phyloP scores from a whole-genome alignment of 2,113 vertebrate species.

The Perccottus glenii region DNA sequence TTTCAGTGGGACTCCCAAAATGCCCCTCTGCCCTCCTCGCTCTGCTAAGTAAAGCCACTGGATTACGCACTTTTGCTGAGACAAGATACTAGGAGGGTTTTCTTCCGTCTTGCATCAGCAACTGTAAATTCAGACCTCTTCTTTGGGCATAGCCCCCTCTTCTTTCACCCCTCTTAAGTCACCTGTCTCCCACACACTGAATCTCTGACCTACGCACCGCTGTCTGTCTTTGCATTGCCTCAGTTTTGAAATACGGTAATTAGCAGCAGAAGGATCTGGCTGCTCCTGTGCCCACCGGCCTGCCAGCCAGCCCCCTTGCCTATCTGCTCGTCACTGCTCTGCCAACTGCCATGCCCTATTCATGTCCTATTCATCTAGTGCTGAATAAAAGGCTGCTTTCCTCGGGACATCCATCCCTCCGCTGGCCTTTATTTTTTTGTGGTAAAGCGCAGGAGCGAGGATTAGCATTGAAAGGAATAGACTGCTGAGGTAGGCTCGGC shows the following conservation, averaged over 20 bases:
- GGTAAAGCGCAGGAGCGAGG: slow-evolving; percentile 43
- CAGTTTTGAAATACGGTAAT: slow-evolving; percentile 64
- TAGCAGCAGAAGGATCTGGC: slow-evolving; percentile 64
- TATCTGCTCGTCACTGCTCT: slow-evolving; percentile 49
- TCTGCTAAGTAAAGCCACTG: slow-evolving; percentile 22
- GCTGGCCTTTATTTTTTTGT: slow-evolving; percentile 56
- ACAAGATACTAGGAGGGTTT: slow-evolving; percentile 36
- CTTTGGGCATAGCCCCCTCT: slow-evolving; percentile 29
- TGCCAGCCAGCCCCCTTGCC: slow-evolving; percentile 46
- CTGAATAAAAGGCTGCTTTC: slow-evolving; percentile 63
- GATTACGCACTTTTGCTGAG: slow-evolving; percentile 42
- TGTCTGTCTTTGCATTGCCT: slow-evolving; percentile 65
- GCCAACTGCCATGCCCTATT: slow-evolving; percentile 68
- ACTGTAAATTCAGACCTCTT: slow-evolving; percentile 54
- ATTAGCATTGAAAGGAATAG: slow-evolving; percentile 64
- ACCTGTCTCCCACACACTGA: background rate
- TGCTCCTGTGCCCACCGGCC: slow-evolving; percentile 60
- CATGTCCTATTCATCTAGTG: slow-evolving; percentile 70
- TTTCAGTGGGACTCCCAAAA: slow-evolving; percentile 46
- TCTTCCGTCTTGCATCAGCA: slow-evolving; percentile 69
- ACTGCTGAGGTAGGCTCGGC: slow-evolving; percentile 59
- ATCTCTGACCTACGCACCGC: slow-evolving; percentile 39
- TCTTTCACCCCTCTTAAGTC: slow-evolving; percentile 7
- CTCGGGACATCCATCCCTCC: slow-evolving; percentile 62
- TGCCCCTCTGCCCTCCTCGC: slow-evolving; percentile 5